Percentiles rank a stretch among this genome's conserved stretches.
These are phyloP conservation scores for Porites rus DNA, from an alignment of 92 coral and sea anemone genomes.

Conservation along the genomic window DNA sequence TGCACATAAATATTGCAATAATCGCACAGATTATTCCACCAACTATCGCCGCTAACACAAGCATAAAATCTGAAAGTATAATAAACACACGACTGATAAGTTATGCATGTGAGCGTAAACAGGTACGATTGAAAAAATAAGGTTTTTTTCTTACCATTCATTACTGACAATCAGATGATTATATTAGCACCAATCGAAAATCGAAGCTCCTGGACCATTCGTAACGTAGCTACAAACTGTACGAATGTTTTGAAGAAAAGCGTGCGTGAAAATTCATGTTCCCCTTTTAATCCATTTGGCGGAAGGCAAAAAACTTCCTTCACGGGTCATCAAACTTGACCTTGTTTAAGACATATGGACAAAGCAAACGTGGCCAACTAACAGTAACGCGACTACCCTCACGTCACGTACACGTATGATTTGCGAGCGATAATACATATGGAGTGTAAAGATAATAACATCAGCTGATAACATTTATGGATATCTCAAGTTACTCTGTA, in stretches of 20 bases:
- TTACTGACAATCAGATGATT: slow-evolving; percentile 10
- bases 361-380: neutral
- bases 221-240: neutral
- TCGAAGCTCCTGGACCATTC: neutral
- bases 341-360: slow-evolving; percentile 2
- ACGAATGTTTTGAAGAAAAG: slow-evolving; percentile 13
- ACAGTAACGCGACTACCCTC: slow-evolving; percentile 20
- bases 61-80: slow-evolving; percentile 7
- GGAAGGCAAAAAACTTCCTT: slow-evolving; percentile 29
- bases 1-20: slow-evolving; percentile 21
- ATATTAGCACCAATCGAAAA: neutral
- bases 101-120: too few relatives aligned
- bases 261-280: slow-evolving; percentile 45
- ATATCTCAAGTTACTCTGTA: too few relatives aligned
- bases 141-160: neutral
- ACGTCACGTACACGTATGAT: neutral
- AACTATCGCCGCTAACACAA: slow-evolving; percentile 23
- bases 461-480: too few relatives aligned
- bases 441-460: too few relatives aligned
- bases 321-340: slow-evolving; percentile 40
- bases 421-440: too few relatives aligned
- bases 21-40: slow-evolving; percentile 22
- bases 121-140: neutral
- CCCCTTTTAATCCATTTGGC: neutral
- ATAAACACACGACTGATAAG: neutral